Base-by-base conservation (phyloP, 64 coral and sea anemone species). In the Exaiptasia diaphana region DNA sequence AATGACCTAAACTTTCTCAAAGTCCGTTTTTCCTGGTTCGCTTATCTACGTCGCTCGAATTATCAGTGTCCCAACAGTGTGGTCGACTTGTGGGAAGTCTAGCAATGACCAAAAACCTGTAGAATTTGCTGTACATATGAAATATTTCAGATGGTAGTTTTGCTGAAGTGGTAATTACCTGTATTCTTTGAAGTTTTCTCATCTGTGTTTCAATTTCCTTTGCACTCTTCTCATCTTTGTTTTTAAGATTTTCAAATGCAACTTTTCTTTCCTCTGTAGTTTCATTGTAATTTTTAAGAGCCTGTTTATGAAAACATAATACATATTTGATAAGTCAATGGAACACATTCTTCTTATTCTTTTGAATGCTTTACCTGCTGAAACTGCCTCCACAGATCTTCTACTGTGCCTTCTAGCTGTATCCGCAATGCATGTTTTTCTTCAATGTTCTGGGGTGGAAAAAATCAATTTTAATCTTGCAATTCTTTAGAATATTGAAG, bases 181-280 rank as follows among this genome's bases (percentile, higher is more conserved):
- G 95, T 64, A 99, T 99, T 99, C 95, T 93, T 60, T 99, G 95
- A 15, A 99, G 75, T 45, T 99, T 99, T 67, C 95, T 92, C 95
- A 99, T 99, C 80, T 99, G 95, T 48, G 89, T 99, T 38, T 99
- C 95, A 63, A 99, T 99, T 75, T 99, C 95, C 74, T 99, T 89
- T 20, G 95, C 86, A 74, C 95, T 99, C 60, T 99, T 99, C 49
- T 99, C 95, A 89, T 99, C 95, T 85, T 92, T 87, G 40, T 85
- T 85, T 70, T 99, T 99, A 6, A 99, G 74, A 67, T 99, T 99
- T 87, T 99, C 95, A 93, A 99, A 99, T 10, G 95, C 95, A 20
- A 93, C 67, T 69, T 99, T 99, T 79, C 95, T 79, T 43, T 99
- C 95, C 57, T 93, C 95, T 32, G 95, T 99, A 45, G 95, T 99